A percentile compares a stretch with the other conserved stretches of the same genome.
phyloP scores from a whole-genome alignment of 2,113 vertebrate species.

The Ranitomeya variabilis region DNA sequence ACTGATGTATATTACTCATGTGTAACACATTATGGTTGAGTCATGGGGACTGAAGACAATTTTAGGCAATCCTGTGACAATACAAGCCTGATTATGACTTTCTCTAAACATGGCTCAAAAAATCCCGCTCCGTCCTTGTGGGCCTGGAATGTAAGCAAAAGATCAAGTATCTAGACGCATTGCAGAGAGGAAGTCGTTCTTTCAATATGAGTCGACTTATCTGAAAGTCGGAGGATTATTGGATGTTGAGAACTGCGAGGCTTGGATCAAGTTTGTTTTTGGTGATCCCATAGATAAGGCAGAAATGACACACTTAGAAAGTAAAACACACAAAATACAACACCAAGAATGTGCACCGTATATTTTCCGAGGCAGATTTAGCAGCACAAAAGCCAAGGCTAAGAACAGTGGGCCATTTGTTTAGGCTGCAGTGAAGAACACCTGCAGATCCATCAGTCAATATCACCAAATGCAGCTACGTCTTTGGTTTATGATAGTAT shows the following conservation, averaged over 20 bases:
- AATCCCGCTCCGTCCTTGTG: slow-evolving; percentile 1
- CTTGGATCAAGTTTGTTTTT: slow-evolving; percentile 18
- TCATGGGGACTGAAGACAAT: not conserved
- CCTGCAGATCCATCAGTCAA: slow-evolving; percentile 27
- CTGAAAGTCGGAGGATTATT: slow-evolving; percentile 46
- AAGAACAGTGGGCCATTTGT: slow-evolving; percentile 43
- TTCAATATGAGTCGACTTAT: slow-evolving; percentile 42
- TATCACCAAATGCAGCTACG: not conserved
- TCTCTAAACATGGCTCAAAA: slow-evolving; percentile 25
- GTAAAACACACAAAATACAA: slow-evolving; percentile 40
- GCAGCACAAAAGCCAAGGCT: slow-evolving; percentile 15
- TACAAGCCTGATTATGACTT: not conserved
- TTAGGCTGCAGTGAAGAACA: slow-evolving; percentile 37
- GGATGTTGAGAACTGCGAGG: slow-evolving; percentile 5
- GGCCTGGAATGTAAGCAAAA: slow-evolving; percentile 48
- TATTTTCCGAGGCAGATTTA: slow-evolving; percentile 28
- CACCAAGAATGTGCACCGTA: slow-evolving; percentile 35
- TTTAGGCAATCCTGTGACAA: not conserved
- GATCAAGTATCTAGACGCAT: slow-evolving; percentile 36
- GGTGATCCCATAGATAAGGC: slow-evolving; percentile 19
- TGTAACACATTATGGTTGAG: not conserved
- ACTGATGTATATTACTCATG: not conserved
- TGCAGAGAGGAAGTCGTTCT: slow-evolving; percentile 23
- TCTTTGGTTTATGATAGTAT: not conserved
- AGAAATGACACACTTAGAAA: slow-evolving; percentile 44